Conservation (phyloP, 2,797 vertebrate genomes). For the Crypturellus tataupa region DNA sequence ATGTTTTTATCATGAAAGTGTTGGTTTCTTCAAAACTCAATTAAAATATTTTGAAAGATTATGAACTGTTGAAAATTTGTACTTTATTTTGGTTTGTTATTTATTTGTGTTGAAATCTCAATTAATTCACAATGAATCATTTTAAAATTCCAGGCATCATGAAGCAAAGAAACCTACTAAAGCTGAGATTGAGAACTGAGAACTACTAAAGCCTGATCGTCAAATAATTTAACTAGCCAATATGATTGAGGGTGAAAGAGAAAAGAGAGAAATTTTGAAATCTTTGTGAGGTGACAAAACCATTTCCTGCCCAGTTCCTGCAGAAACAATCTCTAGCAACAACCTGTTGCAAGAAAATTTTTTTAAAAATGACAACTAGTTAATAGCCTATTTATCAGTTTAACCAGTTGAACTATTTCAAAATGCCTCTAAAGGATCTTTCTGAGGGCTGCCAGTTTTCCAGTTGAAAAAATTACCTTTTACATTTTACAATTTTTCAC, state of each 20-base stretch:
- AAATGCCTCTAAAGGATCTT: neutral
- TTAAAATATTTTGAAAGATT: slow-evolving; percentile 41
- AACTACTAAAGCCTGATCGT: neutral
- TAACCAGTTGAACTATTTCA: neutral
- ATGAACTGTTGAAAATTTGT: neutral
- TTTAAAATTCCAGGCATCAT: neutral
- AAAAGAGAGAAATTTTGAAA: neutral
- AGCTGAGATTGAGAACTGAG: neutral
- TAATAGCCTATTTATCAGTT: neutral
- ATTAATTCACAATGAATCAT: neutral
- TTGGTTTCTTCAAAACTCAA: neutral
- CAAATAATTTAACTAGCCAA: neutral
- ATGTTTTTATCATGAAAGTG: slow-evolving; percentile 19
- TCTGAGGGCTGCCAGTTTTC: slow-evolving; percentile 10
- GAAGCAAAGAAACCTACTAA: neutral
- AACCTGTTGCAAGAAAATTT: neutral
- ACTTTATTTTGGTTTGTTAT: neutral
- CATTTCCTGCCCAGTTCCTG: neutral
- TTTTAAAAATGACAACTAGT: neutral
- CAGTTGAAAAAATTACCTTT: neutral
- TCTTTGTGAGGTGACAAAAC: neutral
- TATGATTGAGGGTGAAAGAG: neutral
- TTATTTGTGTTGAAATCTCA: neutral
- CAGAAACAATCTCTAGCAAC: neutral
- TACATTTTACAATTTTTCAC: neutral